phyloP scores from a whole-genome alignment of 2,888 invertebrate species.

The Odontomyia ornata region DNA sequence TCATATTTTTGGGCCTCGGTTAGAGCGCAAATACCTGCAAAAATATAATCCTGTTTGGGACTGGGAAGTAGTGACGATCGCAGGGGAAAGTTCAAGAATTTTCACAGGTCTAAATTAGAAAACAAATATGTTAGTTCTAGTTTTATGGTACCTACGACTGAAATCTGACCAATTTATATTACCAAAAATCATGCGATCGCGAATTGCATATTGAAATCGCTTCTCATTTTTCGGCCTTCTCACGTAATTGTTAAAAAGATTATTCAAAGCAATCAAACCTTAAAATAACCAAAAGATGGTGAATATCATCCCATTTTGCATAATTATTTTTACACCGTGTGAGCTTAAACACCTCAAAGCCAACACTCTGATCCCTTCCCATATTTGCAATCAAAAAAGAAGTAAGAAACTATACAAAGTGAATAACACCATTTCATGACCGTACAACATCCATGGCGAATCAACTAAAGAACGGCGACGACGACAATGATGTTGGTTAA shows the following conservation, averaged over 20 bases:
- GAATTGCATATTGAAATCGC: background rate
- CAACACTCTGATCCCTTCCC: slow-evolving; percentile 1
- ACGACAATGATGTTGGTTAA: background rate
- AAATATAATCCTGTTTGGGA: no score
- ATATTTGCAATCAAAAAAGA: background rate
- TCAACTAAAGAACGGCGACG: background rate
- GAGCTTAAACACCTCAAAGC: slow-evolving; percentile 23
- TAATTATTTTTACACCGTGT: slow-evolving; percentile 29
- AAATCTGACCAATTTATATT: no score
- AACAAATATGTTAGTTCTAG: no score
- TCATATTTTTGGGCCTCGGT: no score
- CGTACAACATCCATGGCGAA: background rate
- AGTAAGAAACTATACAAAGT: background rate
- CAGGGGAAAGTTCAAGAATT: no score
- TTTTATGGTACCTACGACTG: no score
- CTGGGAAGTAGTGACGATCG: no score
- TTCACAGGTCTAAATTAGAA: no score
- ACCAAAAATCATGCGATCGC: no score
- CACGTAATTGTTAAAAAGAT: slow-evolving; percentile 16
- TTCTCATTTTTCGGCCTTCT: slow-evolving; percentile 28
- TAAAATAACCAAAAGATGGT: background rate
- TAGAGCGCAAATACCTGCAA: no score
- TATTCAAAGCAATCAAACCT: no score
- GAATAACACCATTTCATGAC: slow-evolving; percentile 9
- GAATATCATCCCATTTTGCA: slow-evolving; percentile 17